Percentiles rank a stretch among this genome's conserved stretches.
phyloP scores from a whole-genome alignment of 2,888 invertebrate species.

The Cephus pulcher region DNA sequence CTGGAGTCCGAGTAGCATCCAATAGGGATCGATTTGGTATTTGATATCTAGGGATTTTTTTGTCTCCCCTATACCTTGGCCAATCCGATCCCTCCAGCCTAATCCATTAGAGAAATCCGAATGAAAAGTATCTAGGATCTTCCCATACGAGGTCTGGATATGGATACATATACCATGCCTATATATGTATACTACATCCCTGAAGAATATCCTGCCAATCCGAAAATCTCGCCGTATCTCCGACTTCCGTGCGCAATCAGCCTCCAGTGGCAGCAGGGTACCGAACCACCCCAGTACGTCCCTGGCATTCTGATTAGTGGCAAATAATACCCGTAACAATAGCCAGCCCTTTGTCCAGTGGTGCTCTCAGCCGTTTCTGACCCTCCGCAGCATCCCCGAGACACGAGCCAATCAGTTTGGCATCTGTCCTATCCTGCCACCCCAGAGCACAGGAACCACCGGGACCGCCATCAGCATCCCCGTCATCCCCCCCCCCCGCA shows the following conservation, averaged over 20 bases:
- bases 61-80: not conserved
- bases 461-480: not conserved
- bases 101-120: not conserved
- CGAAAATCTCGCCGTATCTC: not conserved
- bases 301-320: constrained; percentile 40
- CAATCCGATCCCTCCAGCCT: not conserved
- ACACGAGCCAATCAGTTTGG: constrained; percentile 47
- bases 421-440: constrained; percentile 1
- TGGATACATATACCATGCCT: not conserved
- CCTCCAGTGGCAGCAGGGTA: not conserved
- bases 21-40: not conserved
- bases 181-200: not conserved
- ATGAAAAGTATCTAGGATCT: not conserved
- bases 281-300: not conserved
- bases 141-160: not conserved
- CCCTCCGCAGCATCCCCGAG: constrained; percentile 22
- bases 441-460: not conserved
- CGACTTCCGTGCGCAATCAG: constrained; percentile 1
- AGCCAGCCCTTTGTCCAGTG: constrained; percentile 28
- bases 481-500: too few relatives aligned
- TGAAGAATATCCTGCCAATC: not conserved
- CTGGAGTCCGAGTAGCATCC: not conserved
- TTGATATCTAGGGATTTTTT: not conserved
- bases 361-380: constrained; percentile 18
- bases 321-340: constrained; percentile 46